Conservation (phyloP, 2,888 invertebrate species). For the Brachyptera putata region DNA sequence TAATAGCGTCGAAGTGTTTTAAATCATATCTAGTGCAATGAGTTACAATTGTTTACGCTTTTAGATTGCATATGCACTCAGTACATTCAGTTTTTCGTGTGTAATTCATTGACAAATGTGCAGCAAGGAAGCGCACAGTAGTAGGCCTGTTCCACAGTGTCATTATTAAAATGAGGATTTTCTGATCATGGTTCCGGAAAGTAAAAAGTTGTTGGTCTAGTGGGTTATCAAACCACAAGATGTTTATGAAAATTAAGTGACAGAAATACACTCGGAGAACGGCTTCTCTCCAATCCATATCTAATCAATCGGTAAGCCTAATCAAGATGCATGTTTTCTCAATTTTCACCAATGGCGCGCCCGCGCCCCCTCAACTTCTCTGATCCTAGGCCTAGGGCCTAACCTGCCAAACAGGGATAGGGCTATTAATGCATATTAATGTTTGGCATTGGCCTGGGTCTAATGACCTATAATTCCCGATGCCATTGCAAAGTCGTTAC, state of each 20-base stretch:
- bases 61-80: neutral
- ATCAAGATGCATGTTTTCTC: too few relatives aligned
- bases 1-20: slow-evolving; percentile 8
- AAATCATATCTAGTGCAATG: slow-evolving; percentile 3
- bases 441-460: too few relatives aligned
- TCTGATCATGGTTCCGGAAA: slow-evolving; percentile 11
- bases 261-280: slow-evolving; percentile 20
- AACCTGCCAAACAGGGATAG: too few relatives aligned
- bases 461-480: too few relatives aligned
- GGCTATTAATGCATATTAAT: too few relatives aligned
- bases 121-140: slow-evolving; percentile 16
- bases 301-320: slow-evolving; percentile 22
- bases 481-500: too few relatives aligned
- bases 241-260: slow-evolving; percentile 27
- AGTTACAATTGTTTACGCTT: neutral
- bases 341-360: too few relatives aligned
- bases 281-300: slow-evolving; percentile 9
- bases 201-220: neutral
- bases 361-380: too few relatives aligned
- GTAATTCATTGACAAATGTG: slow-evolving; percentile 27
- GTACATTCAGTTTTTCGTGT: neutral
- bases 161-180: slow-evolving; percentile 23
- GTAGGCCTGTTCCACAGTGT: slow-evolving; percentile 3
- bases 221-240: neutral
- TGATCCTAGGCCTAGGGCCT: too few relatives aligned